Conservation (phyloP, 2,797 vertebrate genomes). For the Mastacembelus armatus region DNA sequence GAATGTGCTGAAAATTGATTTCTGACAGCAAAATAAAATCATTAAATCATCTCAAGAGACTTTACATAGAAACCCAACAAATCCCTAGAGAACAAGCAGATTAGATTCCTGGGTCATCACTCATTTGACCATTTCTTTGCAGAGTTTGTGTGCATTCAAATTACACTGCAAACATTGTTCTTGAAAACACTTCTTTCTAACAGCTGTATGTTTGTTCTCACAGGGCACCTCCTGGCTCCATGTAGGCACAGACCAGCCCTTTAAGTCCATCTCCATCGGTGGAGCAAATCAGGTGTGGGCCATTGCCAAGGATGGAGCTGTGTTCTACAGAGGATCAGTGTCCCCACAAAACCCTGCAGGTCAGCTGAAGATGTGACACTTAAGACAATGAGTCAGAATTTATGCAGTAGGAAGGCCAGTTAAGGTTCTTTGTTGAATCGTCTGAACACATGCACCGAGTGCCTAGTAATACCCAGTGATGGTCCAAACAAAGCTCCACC, state of each 20-base stretch:
- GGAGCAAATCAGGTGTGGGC: constrained; percentile 96
- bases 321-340: constrained; percentile 95
- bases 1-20: not conserved
- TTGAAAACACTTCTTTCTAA: no score
- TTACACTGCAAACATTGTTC: no score
- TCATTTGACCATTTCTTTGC: no score
- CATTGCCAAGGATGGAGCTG: constrained; percentile 91
- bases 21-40: not conserved
- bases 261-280: constrained; percentile 93
- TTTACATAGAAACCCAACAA: no score
- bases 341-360: constrained; percentile 90
- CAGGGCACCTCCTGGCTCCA: constrained; percentile 97
- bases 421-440: not conserved
- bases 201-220: constrained; percentile 8
- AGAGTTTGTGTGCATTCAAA: no score
- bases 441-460: not conserved
- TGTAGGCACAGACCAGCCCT: constrained; percentile 96
- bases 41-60: no score
- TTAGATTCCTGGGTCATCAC: not conserved
- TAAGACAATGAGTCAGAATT: not conserved
- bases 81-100: no score
- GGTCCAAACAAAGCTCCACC: not conserved
- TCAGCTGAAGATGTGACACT: constrained; percentile 24
- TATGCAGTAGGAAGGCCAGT: not conserved
- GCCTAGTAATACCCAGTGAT: not conserved